Percentiles rank a stretch among this genome's conserved stretches.
These are phyloP conservation scores for Ceyx melanurus DNA, from an alignment of 2,113 vertebrate genomes.

Conservation along the genomic window DNA sequence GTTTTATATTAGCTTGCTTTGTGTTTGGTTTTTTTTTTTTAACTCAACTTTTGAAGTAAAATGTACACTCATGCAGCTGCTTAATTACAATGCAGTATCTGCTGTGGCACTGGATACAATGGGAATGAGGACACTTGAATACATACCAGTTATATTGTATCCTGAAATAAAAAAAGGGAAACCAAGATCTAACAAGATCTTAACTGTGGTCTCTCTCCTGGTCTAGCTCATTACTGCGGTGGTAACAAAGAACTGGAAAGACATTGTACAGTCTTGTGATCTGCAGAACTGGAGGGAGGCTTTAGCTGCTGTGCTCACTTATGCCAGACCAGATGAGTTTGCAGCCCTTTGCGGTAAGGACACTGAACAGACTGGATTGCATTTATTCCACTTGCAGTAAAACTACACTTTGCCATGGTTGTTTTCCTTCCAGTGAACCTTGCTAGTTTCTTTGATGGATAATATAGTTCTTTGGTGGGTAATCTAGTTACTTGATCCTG, in stretches of 20 bases:
- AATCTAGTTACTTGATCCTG: not conserved
- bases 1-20: not conserved
- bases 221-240: conserved; percentile 93
- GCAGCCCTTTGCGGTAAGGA: conserved; percentile 88
- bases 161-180: not conserved
- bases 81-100: not conserved
- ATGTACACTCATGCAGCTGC: not conserved
- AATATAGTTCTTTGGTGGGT: not conserved
- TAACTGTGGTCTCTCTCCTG: not conserved
- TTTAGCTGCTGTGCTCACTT: conserved; percentile 93
- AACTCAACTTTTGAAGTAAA: not conserved
- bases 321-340: conserved; percentile 90
- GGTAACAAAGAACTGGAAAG: conserved; percentile 92
- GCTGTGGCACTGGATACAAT: not conserved
- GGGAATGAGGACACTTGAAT: not conserved
- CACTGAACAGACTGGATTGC: too few relatives aligned
- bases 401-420: not conserved
- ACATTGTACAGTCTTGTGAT: conserved; percentile 91
- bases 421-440: not conserved
- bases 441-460: not conserved
- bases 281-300: conserved; percentile 95
- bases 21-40: not conserved
- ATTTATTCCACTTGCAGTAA: not conserved
- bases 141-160: not conserved
- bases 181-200: not conserved